phyloP scores from a whole-genome alignment of 2,797 vertebrate genomes.

The Cyprinella venusta region DNA sequence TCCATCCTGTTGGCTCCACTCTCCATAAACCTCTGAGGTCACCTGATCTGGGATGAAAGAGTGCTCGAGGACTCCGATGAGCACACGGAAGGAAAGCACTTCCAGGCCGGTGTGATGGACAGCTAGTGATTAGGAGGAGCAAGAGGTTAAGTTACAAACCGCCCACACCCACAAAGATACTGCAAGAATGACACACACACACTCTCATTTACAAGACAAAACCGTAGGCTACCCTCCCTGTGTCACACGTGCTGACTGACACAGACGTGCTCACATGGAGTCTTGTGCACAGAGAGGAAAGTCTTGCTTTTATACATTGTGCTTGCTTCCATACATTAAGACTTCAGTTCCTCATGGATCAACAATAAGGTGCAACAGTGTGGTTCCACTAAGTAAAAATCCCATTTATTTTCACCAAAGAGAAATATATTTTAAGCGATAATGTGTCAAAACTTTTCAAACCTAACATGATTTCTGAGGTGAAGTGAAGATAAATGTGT shows the following conservation, averaged over 20 bases:
- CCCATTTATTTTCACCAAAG: not conserved
- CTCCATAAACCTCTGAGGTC: conserved; percentile 48
- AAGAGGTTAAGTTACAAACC: conserved; percentile 55
- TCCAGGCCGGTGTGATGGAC: conserved; percentile 51
- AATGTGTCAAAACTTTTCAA: not conserved
- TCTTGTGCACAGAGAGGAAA: not conserved
- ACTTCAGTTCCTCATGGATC: not conserved
- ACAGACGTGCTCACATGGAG: not conserved
- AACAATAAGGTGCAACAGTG: not conserved
- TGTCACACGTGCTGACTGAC: conserved; percentile 20
- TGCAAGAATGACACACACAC: conserved; percentile 26
- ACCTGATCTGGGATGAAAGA: conserved; percentile 63
- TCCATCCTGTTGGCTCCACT: conserved; percentile 56
- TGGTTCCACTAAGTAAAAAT: not conserved
- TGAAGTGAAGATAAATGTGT: not conserved
- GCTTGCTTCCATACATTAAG: not conserved
- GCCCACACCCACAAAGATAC: conserved; percentile 37
- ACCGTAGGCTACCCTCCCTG: not conserved
- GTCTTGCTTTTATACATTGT: not conserved
- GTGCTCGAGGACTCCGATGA: conserved; percentile 54
- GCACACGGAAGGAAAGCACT: conserved; percentile 54
- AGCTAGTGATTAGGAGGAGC: conserved; percentile 55
- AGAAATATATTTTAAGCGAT: not conserved
- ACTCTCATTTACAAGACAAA: conserved; percentile 33
- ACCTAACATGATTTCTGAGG: not conserved